Evolutionary conservation across 1,140 invertebrate genomes (phyloP), one percentile per base, ranked within the genome.

Genomic region (Microplitis mediator): DNA sequence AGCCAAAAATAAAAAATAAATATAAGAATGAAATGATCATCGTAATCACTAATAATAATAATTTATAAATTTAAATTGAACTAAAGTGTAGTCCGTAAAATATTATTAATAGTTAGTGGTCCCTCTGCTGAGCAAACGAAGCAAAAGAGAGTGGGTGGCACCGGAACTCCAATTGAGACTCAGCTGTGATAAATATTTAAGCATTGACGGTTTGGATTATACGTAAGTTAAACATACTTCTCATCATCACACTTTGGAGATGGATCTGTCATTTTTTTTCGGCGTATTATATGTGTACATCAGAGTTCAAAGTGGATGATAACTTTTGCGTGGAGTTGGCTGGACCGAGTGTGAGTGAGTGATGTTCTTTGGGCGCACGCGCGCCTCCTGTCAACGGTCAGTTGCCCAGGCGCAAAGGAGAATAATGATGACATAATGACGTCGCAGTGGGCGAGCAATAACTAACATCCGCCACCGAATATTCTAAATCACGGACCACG

Each of bases 381-480:
- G 63, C 71, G 77, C 81, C 82, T 86, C 84, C 81, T 84, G 84
- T 86, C 84, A 84, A 84, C 85, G 73, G 11, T 70, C 50, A 68
- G 39, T 71, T 69, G 61, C 54, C 64, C 75, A 52, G 77, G 80
- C 77, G 83, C 82, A 77, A 85, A 85, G 79, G 81, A 83, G 83
- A 85, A 84, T 84, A 82, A 86, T 86, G 85, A 86, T 85, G 86
- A 87, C 85, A 87, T 86, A 86, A 86, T 86, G 86, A 84, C 85
- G 79, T 83, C 84, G 80, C 82, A 81, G 84, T 86, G 84, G 84
- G 85, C 85, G 85, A 86, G 85, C 85, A 86, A 86, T 86, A 85
- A 79, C 83, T 83, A 83, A 86, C 85, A 86, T 86, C 84, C 85
- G 85, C 83, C 81, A 82, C 83, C 82, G 81, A 85, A 85, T 85